Evolutionary conservation across 2,888 invertebrate species (phyloP), one percentile per base, ranked within the genome.

Genomic region (Apoda limacodes): DNA sequence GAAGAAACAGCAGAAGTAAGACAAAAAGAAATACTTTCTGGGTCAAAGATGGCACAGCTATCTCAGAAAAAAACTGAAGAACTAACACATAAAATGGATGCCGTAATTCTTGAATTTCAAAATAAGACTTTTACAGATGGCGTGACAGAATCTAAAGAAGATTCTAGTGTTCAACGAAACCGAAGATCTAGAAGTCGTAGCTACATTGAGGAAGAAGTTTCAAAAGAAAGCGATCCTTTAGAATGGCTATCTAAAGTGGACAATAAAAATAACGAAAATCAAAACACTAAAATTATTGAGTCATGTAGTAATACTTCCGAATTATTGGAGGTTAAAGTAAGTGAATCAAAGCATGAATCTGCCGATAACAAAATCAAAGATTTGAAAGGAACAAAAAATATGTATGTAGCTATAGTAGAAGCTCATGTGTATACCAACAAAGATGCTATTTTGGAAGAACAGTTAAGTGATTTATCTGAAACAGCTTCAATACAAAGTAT

Each of bases 381-480:
- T 19, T 30, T 25, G n/a, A 19, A 23, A 12, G 11, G 31, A 27
- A 28, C 28, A 7, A 15, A 32, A 28, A 25, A 37, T 34, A 72
- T 55, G 28, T 80, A 78, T 24, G 39, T 72, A 22, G 78, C 76
- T 2, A 60, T 69, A 19, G 76, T 78, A n/a, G 72, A 80, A 42
- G 55, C 80, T 3, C 80, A 80, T 32, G 67, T 71, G 4, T 78
- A 69, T 13, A 75, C 78, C 3, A 76, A 78, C 22, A 61, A 62
- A 46, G 65, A 76, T 26, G 62, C 66, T 2, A 68, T 80, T 26
- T 58, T 72, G 25, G 61, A 68, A 43, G 62, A 62, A 32, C 40
- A 52, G 28, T 35, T 50, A 5, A 30, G 48, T 2, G 48, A 63
- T 39, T 48, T 60, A 30, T 57, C 63, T 10, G 62, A 70, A 48